Evolutionary conservation across 2,113 vertebrate genomes (phyloP).

Genomic region (Deroptyus accipitrinus): DNA sequence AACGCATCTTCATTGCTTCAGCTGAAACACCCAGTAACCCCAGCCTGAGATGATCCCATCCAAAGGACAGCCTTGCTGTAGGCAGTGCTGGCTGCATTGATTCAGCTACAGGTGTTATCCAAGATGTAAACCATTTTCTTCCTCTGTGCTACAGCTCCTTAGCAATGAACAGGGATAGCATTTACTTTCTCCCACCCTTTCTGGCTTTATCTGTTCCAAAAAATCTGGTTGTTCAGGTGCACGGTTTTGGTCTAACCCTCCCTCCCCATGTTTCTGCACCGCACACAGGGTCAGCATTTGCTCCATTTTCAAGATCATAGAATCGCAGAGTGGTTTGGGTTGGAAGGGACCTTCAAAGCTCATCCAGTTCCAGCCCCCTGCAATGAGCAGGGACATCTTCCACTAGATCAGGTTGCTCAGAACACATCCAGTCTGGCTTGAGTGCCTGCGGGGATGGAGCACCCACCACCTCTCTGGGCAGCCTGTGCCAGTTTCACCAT

Average conservation of each 20-base stretch:
- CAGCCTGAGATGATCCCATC: not conserved
- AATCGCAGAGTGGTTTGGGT: not conserved
- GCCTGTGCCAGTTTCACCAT: not conserved
- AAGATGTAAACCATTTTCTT: not conserved
- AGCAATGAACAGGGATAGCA: not conserved
- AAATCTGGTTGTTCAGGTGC: not conserved
- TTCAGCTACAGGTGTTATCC: not conserved
- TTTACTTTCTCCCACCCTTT: not conserved
- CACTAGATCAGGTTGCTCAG: not conserved
- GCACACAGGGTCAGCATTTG: not conserved
- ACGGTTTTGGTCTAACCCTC: not conserved
- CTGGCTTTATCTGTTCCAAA: not conserved
- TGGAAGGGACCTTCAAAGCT: not conserved
- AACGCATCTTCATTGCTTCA: not conserved
- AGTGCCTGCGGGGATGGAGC: not conserved
- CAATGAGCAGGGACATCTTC: not conserved
- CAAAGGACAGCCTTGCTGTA: not conserved
- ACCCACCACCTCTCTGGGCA: not conserved
- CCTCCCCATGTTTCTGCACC: not conserved
- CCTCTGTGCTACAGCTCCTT: not conserved
- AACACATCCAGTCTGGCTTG: not conserved
- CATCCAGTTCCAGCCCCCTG: not conserved
- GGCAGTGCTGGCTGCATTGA: rapidly evolving
- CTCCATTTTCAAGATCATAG: not conserved
- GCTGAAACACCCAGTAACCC: not conserved